Conservation (phyloP, 2,888 invertebrate genomes). For the Drosophila peninsularis region DNA sequence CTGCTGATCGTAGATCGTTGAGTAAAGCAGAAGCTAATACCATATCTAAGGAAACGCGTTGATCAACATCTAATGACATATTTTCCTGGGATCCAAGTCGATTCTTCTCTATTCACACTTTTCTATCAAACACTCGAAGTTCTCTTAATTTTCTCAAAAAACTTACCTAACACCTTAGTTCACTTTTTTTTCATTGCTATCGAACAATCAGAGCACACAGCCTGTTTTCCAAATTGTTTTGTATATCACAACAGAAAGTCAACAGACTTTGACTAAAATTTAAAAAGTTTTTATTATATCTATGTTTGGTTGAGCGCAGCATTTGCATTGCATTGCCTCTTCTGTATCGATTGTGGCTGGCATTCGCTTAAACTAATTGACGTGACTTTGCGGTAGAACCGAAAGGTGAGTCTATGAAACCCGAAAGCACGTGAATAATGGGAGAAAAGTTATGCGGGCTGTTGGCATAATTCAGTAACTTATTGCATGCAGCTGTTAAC, state of each 20-base stretch:
- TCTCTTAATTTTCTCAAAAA: background rate
- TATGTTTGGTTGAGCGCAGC: no score
- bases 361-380: slow-evolving; percentile 3
- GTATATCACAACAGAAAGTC: background rate
- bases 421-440: slow-evolving; percentile 23
- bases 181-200: background rate
- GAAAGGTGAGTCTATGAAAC: slow-evolving; percentile 35
- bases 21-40: no score
- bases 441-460: slow-evolving; percentile 11
- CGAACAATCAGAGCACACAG: background rate
- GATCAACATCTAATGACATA: no score
- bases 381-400: slow-evolving; percentile 2
- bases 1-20: no score
- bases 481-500: slow-evolving; percentile 53
- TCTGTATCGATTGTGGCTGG: background rate
- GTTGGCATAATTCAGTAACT: slow-evolving; percentile 36
- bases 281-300: no score
- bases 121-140: background rate
- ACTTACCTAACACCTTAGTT: background rate
- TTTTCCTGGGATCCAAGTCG: no score
- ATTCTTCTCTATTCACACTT: background rate
- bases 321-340: background rate
- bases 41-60: no score
- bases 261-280: background rate
- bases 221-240: background rate